Conservation (phyloP, 2,113 vertebrate genomes). For the Lathamus discolor region DNA sequence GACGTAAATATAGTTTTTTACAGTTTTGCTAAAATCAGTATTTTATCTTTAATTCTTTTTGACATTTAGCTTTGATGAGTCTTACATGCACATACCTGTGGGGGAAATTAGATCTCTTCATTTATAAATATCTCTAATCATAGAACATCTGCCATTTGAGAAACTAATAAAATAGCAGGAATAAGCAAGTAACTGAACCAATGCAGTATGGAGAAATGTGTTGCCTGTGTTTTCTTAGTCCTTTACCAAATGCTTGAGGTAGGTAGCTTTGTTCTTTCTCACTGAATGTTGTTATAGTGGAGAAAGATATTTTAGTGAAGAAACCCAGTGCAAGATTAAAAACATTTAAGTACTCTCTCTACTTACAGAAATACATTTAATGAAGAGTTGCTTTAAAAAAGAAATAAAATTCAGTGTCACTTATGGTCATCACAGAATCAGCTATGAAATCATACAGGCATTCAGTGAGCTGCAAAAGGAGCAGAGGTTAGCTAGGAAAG, state of each 20-base stretch:
- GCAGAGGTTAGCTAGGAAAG: neutral
- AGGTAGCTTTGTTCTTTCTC: neutral
- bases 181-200: neutral
- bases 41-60: constrained; percentile 21
- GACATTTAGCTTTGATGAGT: neutral
- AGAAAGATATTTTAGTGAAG: neutral
- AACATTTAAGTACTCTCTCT: neutral
- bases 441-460: neutral
- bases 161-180: neutral
- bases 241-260: neutral
- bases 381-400: neutral
- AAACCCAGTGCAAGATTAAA: neutral
- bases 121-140: neutral
- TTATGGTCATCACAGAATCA: neutral
- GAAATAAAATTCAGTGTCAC: neutral
- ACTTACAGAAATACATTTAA: neutral
- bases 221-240: neutral
- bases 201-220: neutral
- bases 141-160: neutral
- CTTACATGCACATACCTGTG: neutral
- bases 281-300: neutral
- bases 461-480: neutral
- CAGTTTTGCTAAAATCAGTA: neutral
- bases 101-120: neutral
- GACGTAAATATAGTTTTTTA: neutral